A percentile compares a stretch with the other conserved stretches of the same genome.
phyloP scores from a whole-genome alignment of 2,888 invertebrate species.

The Syrista parreyssii region DNA sequence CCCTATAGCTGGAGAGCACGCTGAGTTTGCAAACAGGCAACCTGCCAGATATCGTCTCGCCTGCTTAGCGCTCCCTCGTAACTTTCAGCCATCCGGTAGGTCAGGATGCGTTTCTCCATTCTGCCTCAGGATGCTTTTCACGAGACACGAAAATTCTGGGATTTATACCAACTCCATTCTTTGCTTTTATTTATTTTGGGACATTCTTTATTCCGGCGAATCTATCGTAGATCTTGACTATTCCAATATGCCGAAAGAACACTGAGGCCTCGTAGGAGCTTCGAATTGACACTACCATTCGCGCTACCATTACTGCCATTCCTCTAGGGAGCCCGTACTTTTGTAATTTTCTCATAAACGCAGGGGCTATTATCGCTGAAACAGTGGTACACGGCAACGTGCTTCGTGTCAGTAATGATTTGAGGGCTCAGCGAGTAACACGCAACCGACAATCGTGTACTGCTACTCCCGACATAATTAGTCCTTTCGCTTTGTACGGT shows the following conservation, averaged over 20 bases:
- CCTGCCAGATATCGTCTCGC: constrained; percentile 18
- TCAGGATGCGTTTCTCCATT: no score
- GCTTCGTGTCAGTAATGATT: constrained; percentile 11
- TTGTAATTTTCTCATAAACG: background rate
- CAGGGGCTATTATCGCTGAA: background rate
- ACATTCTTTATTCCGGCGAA: no score
- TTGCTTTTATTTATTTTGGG: no score
- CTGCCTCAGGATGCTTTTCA: no score
- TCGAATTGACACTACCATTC: no score
- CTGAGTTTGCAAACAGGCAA: constrained; percentile 12
- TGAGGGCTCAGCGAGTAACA: background rate
- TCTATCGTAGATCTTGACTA: no score
- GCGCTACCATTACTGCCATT: background rate
- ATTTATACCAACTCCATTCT: no score
- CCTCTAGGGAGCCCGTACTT: background rate
- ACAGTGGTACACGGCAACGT: no score
- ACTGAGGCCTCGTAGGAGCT: no score
- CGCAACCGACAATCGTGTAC: background rate
- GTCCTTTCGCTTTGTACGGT: no score
- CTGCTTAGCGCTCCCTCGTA: constrained; percentile 7
- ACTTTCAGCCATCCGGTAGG: background rate
- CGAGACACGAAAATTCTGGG: no score
- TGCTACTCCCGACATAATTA: background rate
- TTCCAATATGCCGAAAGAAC: no score
- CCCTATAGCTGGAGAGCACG: background rate